Base-by-base conservation (phyloP, 2,113 vertebrate species). In the Pimephales promelas region DNA sequence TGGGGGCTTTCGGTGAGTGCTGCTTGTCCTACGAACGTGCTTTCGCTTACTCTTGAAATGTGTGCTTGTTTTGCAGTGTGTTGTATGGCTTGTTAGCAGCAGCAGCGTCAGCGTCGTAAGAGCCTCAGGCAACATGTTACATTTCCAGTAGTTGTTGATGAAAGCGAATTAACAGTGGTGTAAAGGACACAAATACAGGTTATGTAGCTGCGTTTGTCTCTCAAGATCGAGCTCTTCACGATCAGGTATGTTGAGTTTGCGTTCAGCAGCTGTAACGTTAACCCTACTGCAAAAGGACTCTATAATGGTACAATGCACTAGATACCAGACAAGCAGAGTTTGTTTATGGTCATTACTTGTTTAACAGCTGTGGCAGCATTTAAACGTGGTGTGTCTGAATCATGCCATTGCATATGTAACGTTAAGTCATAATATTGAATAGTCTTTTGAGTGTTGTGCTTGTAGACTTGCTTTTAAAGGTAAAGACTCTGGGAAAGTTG, bases 1-100 rank as follows among this genome's bases (percentile, higher is more conserved):
- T 78, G 49, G 52, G 73, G 61, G 76, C 28, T 56, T 77, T 68
- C 22, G 83, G 83, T 84, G 64, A 79, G 76, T 84, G 57, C 43
- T 72, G 36, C 24, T 56, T 70, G 45, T 13, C 64, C 64, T 49
- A 54, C 47, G 62, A 47, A 56, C 24, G 79, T 70, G 59, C 18
- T 79, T 79, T 66, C 43, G 16, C 24, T 47, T 79, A 79, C 78
- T 79, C 78, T 66, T 26, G 56, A 61, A 79, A 79, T 18, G 64
- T 24, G 79, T 70, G 62, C 59, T 66, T 56, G 79, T 81, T 81
- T 54, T 36, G 54, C 64, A 52, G 45, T 26, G 79, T 54, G 61
- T 81, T 79, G 24, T 31, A 4, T 2, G 31, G 54, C 75, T 78
- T 64, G 47, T 70, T 71, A 81, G 31, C 49, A 80, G 40, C 75